These are phyloP conservation scores for Gymnoscopelus microlampas DNA, from an alignment of 2,797 vertebrate genomes.

Conservation along the genomic window DNA sequence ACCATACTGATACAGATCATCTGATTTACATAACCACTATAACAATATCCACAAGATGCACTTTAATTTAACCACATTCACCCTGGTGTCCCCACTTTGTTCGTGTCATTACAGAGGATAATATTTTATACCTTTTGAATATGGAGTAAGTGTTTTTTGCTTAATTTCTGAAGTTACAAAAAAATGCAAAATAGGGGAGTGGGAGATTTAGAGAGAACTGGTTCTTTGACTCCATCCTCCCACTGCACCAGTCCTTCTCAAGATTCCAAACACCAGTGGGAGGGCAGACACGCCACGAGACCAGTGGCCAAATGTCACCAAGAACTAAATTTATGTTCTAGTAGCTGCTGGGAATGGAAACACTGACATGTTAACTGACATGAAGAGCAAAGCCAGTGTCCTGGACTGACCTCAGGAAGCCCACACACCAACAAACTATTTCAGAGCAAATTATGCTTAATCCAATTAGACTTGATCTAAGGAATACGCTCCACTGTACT, in stretches of 20 bases:
- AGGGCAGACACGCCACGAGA: constrained; percentile 49
- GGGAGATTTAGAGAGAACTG: constrained; percentile 58
- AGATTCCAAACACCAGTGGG: constrained; percentile 60
- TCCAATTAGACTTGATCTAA: no score
- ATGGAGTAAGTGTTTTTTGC: no score
- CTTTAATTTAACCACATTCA: constrained; percentile 17
- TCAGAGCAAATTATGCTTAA: no score
- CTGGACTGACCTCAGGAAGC: background rate
- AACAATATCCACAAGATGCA: background rate
- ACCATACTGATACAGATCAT: no score
- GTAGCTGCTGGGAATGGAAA: constrained; percentile 14
- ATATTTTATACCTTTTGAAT: no score
- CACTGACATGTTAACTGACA: background rate
- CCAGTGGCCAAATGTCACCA: constrained; percentile 48
- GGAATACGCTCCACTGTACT: no score
- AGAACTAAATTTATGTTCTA: constrained; percentile 28
- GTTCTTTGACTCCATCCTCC: constrained; percentile 51
- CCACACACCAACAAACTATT: background rate
- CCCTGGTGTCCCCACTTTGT: no score
- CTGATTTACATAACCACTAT: no score
- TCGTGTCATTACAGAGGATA: no score
- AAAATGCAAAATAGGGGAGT: constrained; percentile 47
- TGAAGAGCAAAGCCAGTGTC: background rate
- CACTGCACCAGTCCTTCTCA: constrained; percentile 56
- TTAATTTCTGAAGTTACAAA: constrained; percentile 12